A percentile compares a stretch with the other conserved stretches of the same genome.
Evolutionary conservation across 2,797 vertebrate species (phyloP).

Genomic region (Sebastes nivosus): DNA sequence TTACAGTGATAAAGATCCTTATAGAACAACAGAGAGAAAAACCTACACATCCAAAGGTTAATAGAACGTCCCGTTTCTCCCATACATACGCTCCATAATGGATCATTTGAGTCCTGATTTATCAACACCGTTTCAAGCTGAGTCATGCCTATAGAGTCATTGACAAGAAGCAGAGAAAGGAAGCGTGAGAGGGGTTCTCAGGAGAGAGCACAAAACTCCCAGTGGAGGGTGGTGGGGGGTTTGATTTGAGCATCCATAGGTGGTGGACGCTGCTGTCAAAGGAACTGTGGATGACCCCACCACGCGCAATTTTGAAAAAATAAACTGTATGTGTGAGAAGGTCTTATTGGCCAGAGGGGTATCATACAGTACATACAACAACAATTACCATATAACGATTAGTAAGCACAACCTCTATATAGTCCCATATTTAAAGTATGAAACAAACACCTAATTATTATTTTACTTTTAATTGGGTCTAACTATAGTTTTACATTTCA

Average conservation of each 20-base stretch:
- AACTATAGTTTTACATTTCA: background rate
- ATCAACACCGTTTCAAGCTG: background rate
- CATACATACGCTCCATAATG: background rate
- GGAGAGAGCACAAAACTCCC: background rate
- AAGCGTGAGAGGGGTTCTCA: background rate
- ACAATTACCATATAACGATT: background rate
- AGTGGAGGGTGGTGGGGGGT: background rate
- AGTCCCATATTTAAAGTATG: background rate
- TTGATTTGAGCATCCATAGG: background rate
- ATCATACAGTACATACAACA: background rate
- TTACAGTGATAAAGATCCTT: background rate
- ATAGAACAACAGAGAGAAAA: constrained; percentile 1
- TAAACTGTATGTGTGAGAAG: background rate
- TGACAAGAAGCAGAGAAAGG: background rate
- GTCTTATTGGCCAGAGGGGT: background rate
- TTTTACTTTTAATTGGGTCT: background rate
- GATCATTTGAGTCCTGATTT: background rate
- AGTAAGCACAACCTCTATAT: background rate
- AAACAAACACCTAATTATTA: background rate
- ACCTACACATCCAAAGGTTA: background rate
- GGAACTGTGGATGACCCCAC: background rate
- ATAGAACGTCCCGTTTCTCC: background rate
- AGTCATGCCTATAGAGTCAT: background rate
- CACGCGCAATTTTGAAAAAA: background rate
- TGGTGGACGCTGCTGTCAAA: background rate